A percentile compares a stretch with the other conserved stretches of the same genome.
Evolutionary conservation across 2,113 vertebrate genomes (phyloP).

Genomic region (Alligator mississippiensis): DNA sequence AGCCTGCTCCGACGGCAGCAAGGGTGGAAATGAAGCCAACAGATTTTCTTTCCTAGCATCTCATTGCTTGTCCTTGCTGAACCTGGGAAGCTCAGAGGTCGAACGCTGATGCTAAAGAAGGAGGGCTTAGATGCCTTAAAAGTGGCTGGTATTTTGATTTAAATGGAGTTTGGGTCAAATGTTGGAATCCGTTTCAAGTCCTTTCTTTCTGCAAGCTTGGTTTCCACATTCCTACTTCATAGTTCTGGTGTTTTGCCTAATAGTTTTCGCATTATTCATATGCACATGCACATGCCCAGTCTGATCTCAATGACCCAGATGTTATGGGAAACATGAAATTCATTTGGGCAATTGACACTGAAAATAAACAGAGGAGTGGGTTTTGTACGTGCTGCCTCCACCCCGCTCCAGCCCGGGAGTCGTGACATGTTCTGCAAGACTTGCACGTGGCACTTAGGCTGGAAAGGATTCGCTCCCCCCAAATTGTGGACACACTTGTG

Average conservation of each 20-base stretch:
- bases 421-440: conserved; percentile 58
- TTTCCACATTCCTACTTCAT: neutral
- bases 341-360: neutral
- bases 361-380: conserved; percentile 37
- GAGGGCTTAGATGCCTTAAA: neutral
- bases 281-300: neutral
- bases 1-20: neutral
- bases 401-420: conserved; percentile 40
- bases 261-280: neutral
- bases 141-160: neutral
- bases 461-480: conserved; percentile 71
- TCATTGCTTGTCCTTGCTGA: neutral
- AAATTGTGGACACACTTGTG: conserved; percentile 12
- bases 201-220: neutral
- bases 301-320: neutral
- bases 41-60: rapidly evolving
- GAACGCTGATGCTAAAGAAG: neutral
- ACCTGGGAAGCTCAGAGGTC: neutral
- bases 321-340: conserved; percentile 3
- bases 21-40: neutral
- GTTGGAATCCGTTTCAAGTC: neutral
- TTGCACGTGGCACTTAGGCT: conserved; percentile 22
- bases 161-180: neutral
- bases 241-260: neutral
- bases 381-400: conserved; percentile 46